Evolutionary conservation across 2,113 vertebrate species (phyloP).

Genomic region (Thryonomys swinderianus): DNA sequence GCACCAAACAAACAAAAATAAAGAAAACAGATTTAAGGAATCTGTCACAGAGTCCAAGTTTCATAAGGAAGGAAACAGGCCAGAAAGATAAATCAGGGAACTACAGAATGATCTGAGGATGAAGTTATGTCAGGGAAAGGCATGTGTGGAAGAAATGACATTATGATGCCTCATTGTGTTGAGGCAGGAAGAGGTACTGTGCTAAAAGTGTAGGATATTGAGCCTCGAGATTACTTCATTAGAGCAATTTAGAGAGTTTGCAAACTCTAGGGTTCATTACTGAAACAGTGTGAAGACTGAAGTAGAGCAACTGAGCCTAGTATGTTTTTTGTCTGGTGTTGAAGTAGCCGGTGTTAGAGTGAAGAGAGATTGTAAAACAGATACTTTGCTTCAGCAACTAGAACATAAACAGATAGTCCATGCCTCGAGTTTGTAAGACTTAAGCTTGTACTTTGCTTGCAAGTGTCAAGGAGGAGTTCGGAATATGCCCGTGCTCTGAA

Average conservation of each 20-base stretch:
- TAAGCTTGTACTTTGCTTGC: neutral
- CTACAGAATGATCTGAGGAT: neutral
- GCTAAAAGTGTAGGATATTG: neutral
- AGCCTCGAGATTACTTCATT: neutral
- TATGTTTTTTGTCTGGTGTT: neutral
- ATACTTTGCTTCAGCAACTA: neutral
- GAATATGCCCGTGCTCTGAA: neutral
- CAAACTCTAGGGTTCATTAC: neutral
- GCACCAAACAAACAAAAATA: neutral
- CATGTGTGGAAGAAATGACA: neutral
- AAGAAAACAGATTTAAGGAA: neutral
- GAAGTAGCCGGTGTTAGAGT: neutral
- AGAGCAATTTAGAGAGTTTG: neutral
- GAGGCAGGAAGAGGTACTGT: neutral
- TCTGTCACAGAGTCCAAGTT: neutral
- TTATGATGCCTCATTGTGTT: neutral
- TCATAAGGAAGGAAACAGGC: neutral
- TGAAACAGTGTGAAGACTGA: neutral
- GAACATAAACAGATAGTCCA: neutral
- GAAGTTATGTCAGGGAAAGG: neutral
- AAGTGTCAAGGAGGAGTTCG: neutral
- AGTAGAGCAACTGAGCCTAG: neutral
- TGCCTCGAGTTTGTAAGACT: neutral
- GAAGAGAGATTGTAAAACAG: neutral
- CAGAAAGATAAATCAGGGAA: neutral